These are phyloP conservation scores for Sinopyrophorus schimmeli DNA, from an alignment of 2,888 invertebrate species.

Conservation along the genomic window DNA sequence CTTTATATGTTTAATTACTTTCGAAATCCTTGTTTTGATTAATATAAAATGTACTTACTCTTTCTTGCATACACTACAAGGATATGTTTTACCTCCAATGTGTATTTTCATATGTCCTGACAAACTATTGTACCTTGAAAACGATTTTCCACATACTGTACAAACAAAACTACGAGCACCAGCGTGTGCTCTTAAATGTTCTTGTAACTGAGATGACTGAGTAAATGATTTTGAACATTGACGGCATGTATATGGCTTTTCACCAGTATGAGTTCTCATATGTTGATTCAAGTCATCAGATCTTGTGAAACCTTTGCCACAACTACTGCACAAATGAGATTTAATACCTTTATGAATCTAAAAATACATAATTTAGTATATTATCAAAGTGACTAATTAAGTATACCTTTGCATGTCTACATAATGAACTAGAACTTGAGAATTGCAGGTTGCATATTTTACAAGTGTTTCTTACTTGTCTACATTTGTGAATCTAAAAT, in stretches of 20 bases:
- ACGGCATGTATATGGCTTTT: conserved; percentile 29
- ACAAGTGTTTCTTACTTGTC: conserved; percentile 27
- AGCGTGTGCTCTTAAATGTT: conserved; percentile 33
- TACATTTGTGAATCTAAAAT: conserved; percentile 29
- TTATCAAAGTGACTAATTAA: not conserved
- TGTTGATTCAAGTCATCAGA: conserved; percentile 31
- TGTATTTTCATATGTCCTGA: conserved; percentile 34
- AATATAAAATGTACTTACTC: conserved; percentile 2
- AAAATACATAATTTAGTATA: conserved; percentile 1
- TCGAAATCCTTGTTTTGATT: too few relatives aligned
- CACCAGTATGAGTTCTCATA: conserved; percentile 33
- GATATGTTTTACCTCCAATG: conserved; percentile 25
- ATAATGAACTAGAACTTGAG: conserved; percentile 32
- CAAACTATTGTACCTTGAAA: conserved; percentile 32
- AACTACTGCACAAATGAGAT: conserved; percentile 31
- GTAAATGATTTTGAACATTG: conserved; percentile 32
- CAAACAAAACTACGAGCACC: conserved; percentile 30
- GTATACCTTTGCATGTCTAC: conserved; percentile 28
- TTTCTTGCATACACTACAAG: conserved; percentile 31
- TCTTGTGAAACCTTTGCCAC: conserved; percentile 32
- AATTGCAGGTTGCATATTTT: conserved; percentile 30
- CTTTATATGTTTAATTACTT: too few relatives aligned
- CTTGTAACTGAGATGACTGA: conserved; percentile 32
- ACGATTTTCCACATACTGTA: conserved; percentile 30
- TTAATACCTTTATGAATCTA: conserved; percentile 34